A percentile compares a stretch with the other conserved stretches of the same genome.
Evolutionary conservation across 2,888 invertebrate genomes (phyloP).

Genomic region (Sabatieria punctata): DNA sequence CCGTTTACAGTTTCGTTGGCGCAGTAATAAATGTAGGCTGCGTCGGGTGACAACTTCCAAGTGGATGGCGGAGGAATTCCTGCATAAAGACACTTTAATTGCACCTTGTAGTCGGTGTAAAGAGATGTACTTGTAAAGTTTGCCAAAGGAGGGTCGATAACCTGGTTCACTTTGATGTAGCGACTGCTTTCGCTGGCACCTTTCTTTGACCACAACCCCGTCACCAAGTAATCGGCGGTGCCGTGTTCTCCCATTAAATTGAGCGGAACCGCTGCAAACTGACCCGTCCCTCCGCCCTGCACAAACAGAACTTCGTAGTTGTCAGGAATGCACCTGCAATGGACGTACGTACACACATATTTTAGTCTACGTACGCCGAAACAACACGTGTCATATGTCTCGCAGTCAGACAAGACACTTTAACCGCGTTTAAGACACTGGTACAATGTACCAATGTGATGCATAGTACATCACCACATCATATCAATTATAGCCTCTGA

Average conservation of each 20-base stretch:
- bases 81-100: too few species aligned
- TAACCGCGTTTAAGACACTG: too few species aligned
- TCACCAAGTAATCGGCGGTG: constrained; percentile 37
- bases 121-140: constrained; percentile 46
- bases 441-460: too few species aligned
- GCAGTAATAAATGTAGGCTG: constrained; percentile 90
- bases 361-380: too few species aligned
- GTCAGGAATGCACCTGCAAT: constrained; percentile 62
- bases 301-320: constrained; percentile 84
- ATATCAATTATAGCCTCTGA: too few species aligned
- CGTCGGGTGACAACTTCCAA: constrained; percentile 71
- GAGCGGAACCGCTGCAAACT: constrained; percentile 78
- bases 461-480: too few species aligned
- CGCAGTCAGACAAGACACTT: too few species aligned
- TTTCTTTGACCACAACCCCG: constrained; percentile 80
- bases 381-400: too few species aligned
- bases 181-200: constrained; percentile 88
- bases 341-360: background rate
- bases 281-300: constrained; percentile 87
- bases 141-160: constrained; percentile 50
- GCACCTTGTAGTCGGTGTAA: too few species aligned
- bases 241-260: constrained; percentile 44
- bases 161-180: constrained; percentile 72
- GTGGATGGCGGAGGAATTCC: constrained; percentile 52
- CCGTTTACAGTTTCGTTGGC: constrained; percentile 96